phyloP scores from a whole-genome alignment of 2,888 invertebrate genomes.

The Coelopa pilipes region DNA sequence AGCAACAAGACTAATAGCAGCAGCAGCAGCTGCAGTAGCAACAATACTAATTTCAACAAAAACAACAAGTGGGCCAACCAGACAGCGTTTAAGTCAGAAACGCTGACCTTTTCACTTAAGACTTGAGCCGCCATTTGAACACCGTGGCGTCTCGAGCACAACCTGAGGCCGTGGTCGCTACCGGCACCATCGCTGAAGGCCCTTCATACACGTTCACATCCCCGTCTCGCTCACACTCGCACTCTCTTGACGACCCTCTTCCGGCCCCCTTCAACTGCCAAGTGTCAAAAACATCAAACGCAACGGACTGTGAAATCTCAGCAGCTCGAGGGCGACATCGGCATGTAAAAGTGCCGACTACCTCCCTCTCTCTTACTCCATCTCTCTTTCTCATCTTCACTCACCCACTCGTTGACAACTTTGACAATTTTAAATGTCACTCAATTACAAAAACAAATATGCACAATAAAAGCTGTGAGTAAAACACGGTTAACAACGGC shows the following conservation, averaged over 20 bases:
- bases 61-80: too few species aligned
- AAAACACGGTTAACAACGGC: too few species aligned
- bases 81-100: background rate
- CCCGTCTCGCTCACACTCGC: background rate
- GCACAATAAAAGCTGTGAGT: too few species aligned
- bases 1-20: too few species aligned
- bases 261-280: conserved; percentile 12
- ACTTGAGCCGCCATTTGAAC: too few species aligned
- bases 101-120: conserved; percentile 18
- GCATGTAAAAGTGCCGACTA: background rate
- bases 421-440: conserved; percentile 26
- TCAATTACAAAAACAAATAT: conserved; percentile 21
- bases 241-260: too few species aligned
- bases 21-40: too few species aligned
- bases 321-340: too few species aligned
- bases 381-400: too few species aligned
- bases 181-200: background rate
- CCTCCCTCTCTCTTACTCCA: too few species aligned
- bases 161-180: background rate
- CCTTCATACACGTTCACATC: background rate
- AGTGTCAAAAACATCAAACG: conserved; percentile 1
- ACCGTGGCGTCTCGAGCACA: too few species aligned
- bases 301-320: conserved; percentile 19
- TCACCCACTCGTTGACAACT: conserved; percentile 11
- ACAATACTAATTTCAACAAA: too few species aligned